phyloP scores from a whole-genome alignment of 2,888 invertebrate genomes.

The Atethmia centrago region DNA sequence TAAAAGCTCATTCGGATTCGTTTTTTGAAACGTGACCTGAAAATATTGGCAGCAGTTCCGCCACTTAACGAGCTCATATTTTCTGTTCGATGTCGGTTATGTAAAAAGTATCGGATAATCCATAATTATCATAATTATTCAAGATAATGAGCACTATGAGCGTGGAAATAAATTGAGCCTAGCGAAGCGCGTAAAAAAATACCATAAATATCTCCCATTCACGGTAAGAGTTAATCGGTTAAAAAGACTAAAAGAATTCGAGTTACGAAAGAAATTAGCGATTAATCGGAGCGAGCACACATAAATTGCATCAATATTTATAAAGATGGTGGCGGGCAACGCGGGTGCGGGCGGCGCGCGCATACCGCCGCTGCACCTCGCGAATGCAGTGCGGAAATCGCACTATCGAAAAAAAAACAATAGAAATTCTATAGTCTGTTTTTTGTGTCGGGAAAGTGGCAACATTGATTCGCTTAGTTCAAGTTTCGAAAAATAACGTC shows the following conservation, averaged over 20 bases:
- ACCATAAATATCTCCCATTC: slow-evolving; percentile 56
- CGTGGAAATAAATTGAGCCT: slow-evolving; percentile 46
- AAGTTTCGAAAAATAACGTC: slow-evolving; percentile 56
- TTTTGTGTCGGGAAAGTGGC: slow-evolving; percentile 67
- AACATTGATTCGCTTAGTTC: slow-evolving; percentile 56
- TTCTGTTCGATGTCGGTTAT: slow-evolving; percentile 35
- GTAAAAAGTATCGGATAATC: slow-evolving; percentile 49
- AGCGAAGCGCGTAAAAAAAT: slow-evolving; percentile 33
- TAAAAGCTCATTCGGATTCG: background rate
- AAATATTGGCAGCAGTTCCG: slow-evolving; percentile 22
- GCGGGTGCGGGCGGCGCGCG: slow-evolving; percentile 74
- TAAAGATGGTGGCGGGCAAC: slow-evolving; percentile 77
- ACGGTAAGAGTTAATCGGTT: slow-evolving; percentile 64
- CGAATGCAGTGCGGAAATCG: slow-evolving; percentile 82
- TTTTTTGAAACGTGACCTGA: slow-evolving; percentile 16
- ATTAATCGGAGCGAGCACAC: slow-evolving; percentile 86
- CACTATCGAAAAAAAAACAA: slow-evolving; percentile 65
- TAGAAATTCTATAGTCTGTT: slow-evolving; percentile 58
- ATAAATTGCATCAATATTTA: slow-evolving; percentile 89
- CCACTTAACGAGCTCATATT: slow-evolving; percentile 28
- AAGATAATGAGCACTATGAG: slow-evolving; percentile 36
- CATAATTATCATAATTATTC: slow-evolving; percentile 48
- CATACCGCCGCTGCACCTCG: slow-evolving; percentile 83
- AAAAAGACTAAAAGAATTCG: slow-evolving; percentile 71
- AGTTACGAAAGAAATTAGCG: slow-evolving; percentile 81